Conservation (phyloP, 2,888 invertebrate species). For the Eutolmus rufibarbis region DNA sequence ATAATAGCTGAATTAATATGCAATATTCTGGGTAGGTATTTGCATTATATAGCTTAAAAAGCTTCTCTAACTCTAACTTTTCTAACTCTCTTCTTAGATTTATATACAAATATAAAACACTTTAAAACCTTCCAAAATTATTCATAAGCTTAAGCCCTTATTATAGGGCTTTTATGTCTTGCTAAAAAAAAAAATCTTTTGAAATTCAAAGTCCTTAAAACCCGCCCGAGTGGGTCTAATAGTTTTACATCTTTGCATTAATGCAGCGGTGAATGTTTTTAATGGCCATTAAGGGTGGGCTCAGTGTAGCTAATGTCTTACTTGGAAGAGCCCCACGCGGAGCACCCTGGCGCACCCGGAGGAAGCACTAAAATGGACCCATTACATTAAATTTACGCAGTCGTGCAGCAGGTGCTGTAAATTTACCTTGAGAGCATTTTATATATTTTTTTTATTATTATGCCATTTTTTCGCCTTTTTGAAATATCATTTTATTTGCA, state of each 20-base stretch:
- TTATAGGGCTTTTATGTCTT: neutral
- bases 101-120: too few relatives aligned
- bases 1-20: too few relatives aligned
- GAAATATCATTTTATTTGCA: constrained; percentile 17
- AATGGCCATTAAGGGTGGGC: constrained; percentile 32
- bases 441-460: neutral
- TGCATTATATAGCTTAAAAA: too few relatives aligned
- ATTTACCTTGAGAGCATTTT: neutral
- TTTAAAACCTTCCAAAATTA: neutral
- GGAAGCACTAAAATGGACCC: neutral
- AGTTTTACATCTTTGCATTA: constrained; percentile 36
- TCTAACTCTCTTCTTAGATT: too few relatives aligned
- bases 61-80: too few relatives aligned
- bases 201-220: constrained; percentile 12
- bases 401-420: constrained; percentile 30
- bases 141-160: neutral
- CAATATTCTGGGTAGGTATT: too few relatives aligned
- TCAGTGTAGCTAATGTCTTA: constrained; percentile 22
- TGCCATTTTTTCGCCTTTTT: neutral
- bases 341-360: neutral
- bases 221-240: neutral
- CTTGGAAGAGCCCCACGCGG: neutral
- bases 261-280: constrained; percentile 28
- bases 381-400: constrained; percentile 9
- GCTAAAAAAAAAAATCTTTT: neutral